Percentiles rank a stretch among this genome's conserved stretches.
phyloP scores from a whole-genome alignment of 2,888 invertebrate species.

The Pimpla rufipes region DNA sequence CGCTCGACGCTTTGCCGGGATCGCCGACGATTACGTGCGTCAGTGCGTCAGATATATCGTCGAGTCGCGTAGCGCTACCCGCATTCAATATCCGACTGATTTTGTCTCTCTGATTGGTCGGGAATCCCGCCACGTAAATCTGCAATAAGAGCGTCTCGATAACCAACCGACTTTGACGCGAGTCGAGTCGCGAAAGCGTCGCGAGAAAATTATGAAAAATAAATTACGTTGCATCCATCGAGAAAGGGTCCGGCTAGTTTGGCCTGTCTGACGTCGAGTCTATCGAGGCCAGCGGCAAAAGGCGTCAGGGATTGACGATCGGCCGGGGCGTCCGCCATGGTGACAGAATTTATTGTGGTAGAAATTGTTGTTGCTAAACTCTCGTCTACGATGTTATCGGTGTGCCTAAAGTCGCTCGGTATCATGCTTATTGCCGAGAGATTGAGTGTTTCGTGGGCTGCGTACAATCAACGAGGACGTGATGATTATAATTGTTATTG shows the following conservation, averaged over 20 bases:
- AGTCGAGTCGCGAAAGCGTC: not conserved
- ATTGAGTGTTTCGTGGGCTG: conserved; percentile 82
- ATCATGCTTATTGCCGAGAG: conserved; percentile 86
- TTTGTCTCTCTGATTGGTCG: conserved; percentile 88
- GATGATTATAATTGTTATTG: not conserved
- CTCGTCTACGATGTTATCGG: conserved; percentile 77
- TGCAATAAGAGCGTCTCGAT: conserved; percentile 79
- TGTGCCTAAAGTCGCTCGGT: conserved; percentile 70
- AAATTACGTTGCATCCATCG: conserved; percentile 94
- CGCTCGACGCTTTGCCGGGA: conserved; percentile 84
- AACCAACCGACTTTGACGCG: not conserved
- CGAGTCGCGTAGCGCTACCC: conserved; percentile 94
- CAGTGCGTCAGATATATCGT: conserved; percentile 90
- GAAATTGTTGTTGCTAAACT: conserved; percentile 71
- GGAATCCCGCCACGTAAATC: conserved; percentile 91
- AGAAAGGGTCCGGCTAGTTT: conserved; percentile 93
- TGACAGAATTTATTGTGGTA: conserved; percentile 69
- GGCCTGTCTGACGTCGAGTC: conserved; percentile 88
- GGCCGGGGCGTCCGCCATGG: not conserved
- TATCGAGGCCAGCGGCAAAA: conserved; percentile 74
- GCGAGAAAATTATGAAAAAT: conserved; percentile 1
- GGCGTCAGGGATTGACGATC: conserved; percentile 64
- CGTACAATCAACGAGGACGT: not conserved
- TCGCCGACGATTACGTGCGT: conserved; percentile 94
- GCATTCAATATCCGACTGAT: conserved; percentile 90